A percentile compares a stretch with the other conserved stretches of the same genome.
phyloP scores from a whole-genome alignment of 2,113 vertebrate genomes.

The Plectropomus leopardus region DNA sequence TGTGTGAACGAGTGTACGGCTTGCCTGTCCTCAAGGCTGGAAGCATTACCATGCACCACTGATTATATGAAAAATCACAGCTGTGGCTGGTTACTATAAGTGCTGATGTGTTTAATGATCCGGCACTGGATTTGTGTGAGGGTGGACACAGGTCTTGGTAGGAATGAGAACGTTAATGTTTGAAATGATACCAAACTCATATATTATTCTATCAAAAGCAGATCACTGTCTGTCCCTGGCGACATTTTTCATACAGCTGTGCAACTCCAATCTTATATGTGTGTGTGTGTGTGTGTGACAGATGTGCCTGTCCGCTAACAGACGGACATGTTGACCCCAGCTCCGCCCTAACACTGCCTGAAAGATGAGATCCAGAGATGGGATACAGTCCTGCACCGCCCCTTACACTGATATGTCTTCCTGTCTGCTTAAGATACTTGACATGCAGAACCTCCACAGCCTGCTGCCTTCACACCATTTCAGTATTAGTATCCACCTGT shows the following conservation, averaged over 20 bases:
- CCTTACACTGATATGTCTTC: constrained; percentile 33
- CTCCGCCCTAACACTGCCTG: constrained; percentile 35
- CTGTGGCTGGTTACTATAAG: constrained; percentile 69
- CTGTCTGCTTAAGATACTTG: constrained; percentile 55
- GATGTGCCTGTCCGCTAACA: constrained; percentile 33
- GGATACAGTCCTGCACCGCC: constrained; percentile 29
- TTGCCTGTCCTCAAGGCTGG: constrained; percentile 64
- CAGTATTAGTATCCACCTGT: constrained; percentile 52
- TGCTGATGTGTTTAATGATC: constrained; percentile 76
- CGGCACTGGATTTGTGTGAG: constrained; percentile 64
- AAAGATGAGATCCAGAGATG: constrained; percentile 48
- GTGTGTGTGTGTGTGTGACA: constrained; percentile 31
- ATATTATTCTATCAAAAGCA: constrained; percentile 57
- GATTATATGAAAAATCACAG: constrained; percentile 76
- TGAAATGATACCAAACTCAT: constrained; percentile 54
- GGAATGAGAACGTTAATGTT: constrained; percentile 54
- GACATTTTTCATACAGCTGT: constrained; percentile 27
- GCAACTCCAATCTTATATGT: not conserved
- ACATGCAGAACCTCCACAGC: constrained; percentile 50
- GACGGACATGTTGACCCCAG: constrained; percentile 33
- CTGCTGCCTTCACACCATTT: constrained; percentile 46
- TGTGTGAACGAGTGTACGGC: constrained; percentile 40
- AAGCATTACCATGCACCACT: constrained; percentile 70
- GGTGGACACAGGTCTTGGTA: constrained; percentile 59
- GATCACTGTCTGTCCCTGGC: constrained; percentile 21